Evolutionary conservation across 1,140 invertebrate genomes (phyloP), one percentile per base, ranked within the genome.

Genomic region (Atta texana): DNA sequence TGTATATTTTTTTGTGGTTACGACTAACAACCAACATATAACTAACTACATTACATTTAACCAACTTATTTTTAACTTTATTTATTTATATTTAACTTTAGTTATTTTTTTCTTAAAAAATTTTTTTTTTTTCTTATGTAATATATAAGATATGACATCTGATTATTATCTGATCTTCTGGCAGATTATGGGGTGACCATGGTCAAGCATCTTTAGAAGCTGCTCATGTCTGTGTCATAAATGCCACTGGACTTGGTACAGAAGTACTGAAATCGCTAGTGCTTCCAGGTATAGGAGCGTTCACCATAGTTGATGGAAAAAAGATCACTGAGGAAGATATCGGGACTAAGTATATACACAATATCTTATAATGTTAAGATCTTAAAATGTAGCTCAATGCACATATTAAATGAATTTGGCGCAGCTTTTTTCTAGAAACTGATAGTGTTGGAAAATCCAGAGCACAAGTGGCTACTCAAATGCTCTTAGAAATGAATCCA

Each of bases 181-280:
- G 64, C 89, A 97, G 99, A 94, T 96, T 99, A 91, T 99, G 99
- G 99, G 99, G 99, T 84, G 99, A 99, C 94, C 98, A 99, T 96
- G 99, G 99, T 1, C 99, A 99, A 95, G 94, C 96, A 82, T 96
- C 97, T 10, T 95, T 99, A 59, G 99, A 99, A 96, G 96, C 96
- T 74, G 97, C 98, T 39, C 97, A 98, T 94, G 96, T 99, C 92
- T 99, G 99, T 94, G 93, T 99, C 6, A 98, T 99, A 87, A 99
- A 99, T 96, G 98, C 98, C 2, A 99, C 97, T 78, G 98, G 98
- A 12, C 96, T 99, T 74, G 99, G 99, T 49, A 99, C 98, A 61
- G 99, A 99, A 96, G 97, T 98, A 75, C 95, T 99, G 31, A 99
- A 99, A 95, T 98, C 98, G 69, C 96, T 99, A 14, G 97, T 99